These are phyloP conservation scores for Aplidium turbinatum DNA, from an alignment of 23 tunicate genomes.

Conservation along the genomic window DNA sequence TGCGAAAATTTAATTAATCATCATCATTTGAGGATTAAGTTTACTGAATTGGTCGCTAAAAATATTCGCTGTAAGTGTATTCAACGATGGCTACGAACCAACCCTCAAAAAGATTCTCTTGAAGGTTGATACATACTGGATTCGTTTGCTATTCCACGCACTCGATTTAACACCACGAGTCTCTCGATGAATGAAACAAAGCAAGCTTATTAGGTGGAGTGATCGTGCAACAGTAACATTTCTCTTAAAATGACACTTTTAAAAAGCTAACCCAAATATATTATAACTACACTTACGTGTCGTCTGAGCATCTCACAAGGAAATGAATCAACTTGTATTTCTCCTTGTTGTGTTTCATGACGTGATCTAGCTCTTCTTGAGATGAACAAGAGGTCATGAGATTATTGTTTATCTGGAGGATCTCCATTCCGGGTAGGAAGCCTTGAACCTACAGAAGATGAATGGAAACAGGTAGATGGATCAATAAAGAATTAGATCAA, in stretches of 20 bases:
- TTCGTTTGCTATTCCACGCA: no score
- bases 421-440: constrained; percentile 61
- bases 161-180: no score
- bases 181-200: neutral
- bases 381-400: constrained; percentile 49
- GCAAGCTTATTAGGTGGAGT: neutral
- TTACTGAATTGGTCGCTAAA: no score
- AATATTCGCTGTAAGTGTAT: no score
- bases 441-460: constrained; percentile 94
- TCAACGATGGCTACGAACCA: no score
- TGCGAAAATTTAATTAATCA: no score
- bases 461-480: no score
- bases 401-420: constrained; percentile 72
- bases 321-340: constrained; percentile 68
- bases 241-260: no score
- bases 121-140: no score
- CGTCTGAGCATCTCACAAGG: constrained; percentile 81
- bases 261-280: neutral
- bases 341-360: constrained; percentile 46
- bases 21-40: no score
- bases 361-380: constrained; percentile 63
- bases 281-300: constrained; percentile 82
- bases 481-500: no score
- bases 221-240: neutral
- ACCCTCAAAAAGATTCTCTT: no score